Evolutionary conservation across 2,113 vertebrate species (phyloP).

Genomic region (Ailurus styani): DNA sequence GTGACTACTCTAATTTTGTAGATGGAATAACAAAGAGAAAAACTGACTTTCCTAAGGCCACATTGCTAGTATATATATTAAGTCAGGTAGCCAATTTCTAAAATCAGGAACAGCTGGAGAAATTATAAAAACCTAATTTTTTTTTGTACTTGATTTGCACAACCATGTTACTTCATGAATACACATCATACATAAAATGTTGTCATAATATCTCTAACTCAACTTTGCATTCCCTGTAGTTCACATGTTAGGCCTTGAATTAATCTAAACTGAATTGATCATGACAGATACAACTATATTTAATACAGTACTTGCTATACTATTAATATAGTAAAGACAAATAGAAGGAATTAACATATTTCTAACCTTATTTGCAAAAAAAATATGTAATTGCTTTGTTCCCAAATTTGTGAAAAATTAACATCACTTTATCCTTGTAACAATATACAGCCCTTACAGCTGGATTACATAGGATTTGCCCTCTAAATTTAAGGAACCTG

Average conservation of each 20-base stretch:
- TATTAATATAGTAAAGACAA: background rate
- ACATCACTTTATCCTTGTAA: background rate
- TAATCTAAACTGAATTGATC: background rate
- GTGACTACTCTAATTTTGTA: background rate
- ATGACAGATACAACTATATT: background rate
- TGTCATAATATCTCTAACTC: background rate
- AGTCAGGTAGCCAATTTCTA: background rate
- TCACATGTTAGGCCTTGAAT: background rate
- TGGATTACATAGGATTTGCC: constrained; percentile 47
- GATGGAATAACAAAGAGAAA: background rate
- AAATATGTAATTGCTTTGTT: background rate
- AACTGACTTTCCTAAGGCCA: background rate
- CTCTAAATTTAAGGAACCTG: constrained; percentile 65
- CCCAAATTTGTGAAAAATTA: background rate
- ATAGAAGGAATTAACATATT: background rate
- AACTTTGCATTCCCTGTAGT: background rate
- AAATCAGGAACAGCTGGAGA: background rate
- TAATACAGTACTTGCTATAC: background rate
- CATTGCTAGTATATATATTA: background rate
- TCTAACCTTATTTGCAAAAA: background rate
- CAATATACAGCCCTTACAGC: background rate
- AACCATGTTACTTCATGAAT: background rate
- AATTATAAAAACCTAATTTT: background rate
- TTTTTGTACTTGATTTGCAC: background rate
- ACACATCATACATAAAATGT: background rate